A percentile compares a stretch with the other conserved stretches of the same genome.
These are phyloP conservation scores for Frankliniella fusca DNA, from an alignment of 2,888 invertebrate species.

Conservation along the genomic window DNA sequence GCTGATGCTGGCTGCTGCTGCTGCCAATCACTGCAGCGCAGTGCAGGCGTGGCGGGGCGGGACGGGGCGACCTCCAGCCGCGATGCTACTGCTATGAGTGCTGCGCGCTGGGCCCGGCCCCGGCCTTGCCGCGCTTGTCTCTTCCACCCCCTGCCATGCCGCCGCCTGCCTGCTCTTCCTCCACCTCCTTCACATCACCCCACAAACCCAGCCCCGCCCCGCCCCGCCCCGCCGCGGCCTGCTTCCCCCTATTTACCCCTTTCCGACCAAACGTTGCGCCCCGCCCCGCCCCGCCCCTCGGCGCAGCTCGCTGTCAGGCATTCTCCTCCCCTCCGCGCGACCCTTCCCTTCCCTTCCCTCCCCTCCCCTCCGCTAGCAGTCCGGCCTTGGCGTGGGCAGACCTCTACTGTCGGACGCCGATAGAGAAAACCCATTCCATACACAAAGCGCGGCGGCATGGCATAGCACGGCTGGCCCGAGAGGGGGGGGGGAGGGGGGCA, in stretches of 20 bases:
- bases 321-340: background rate
- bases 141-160: background rate
- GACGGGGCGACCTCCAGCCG: too few species aligned
- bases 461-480: background rate
- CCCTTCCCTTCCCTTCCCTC: background rate
- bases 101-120: background rate
- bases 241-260: background rate
- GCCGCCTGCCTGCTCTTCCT: background rate
- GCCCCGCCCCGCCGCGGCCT: background rate
- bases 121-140: background rate
- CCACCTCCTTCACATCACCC: background rate
- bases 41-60: too few species aligned
- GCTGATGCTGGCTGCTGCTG: too few species aligned
- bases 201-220: too few species aligned
- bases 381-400: slow-evolving; percentile 6
- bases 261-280: background rate
- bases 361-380: background rate
- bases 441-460: background rate
- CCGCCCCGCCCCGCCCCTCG: background rate
- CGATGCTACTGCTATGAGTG: too few species aligned
- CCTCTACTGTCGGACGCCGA: background rate
- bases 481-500: background rate
- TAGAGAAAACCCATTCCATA: background rate
- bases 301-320: background rate
- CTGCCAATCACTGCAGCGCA: too few species aligned